Conservation (phyloP, 2,888 invertebrate species). For the Perizoma flavofasciatum region DNA sequence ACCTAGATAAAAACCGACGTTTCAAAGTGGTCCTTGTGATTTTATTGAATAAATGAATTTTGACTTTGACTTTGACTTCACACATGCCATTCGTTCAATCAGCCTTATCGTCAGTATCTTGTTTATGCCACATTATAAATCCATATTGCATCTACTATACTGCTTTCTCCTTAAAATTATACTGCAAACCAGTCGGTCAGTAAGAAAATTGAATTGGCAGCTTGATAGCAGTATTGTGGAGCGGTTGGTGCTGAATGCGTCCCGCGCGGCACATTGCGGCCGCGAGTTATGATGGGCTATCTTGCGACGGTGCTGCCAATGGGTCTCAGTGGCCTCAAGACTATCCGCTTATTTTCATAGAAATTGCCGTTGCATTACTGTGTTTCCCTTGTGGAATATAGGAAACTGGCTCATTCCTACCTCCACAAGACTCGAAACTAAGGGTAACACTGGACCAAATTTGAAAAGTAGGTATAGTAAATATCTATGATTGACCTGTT, state of each 20-base stretch:
- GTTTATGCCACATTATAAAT: too few species aligned
- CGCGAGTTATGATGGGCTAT: conserved; percentile 61
- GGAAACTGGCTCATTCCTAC: background rate
- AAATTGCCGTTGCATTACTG: conserved; percentile 29
- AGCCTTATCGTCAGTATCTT: too few species aligned
- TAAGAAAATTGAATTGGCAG: conserved; percentile 78
- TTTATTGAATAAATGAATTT: too few species aligned
- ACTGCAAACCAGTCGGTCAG: conserved; percentile 65
- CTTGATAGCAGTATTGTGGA: conserved; percentile 36
- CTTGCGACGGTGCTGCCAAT: conserved; percentile 36
- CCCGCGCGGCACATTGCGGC: conserved; percentile 69
- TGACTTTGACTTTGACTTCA: too few species aligned
- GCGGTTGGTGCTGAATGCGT: conserved; percentile 72
- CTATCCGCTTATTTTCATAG: conserved; percentile 39
- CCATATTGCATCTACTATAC: too few species aligned
- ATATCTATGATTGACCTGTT: too few species aligned
- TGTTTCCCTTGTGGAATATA: conserved; percentile 18
- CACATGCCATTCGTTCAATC: too few species aligned
- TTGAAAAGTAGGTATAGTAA: too few species aligned
- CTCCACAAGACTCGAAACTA: background rate
- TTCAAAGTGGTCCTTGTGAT: too few species aligned
- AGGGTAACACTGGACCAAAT: too few species aligned
- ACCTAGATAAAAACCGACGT: too few species aligned
- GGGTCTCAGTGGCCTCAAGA: conserved; percentile 35
- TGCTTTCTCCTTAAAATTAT: conserved; percentile 5